Percentiles rank a stretch among this genome's conserved stretches.
phyloP scores from a whole-genome alignment of 1,140 invertebrate genomes.

The Brachionus calyciflorus region DNA sequence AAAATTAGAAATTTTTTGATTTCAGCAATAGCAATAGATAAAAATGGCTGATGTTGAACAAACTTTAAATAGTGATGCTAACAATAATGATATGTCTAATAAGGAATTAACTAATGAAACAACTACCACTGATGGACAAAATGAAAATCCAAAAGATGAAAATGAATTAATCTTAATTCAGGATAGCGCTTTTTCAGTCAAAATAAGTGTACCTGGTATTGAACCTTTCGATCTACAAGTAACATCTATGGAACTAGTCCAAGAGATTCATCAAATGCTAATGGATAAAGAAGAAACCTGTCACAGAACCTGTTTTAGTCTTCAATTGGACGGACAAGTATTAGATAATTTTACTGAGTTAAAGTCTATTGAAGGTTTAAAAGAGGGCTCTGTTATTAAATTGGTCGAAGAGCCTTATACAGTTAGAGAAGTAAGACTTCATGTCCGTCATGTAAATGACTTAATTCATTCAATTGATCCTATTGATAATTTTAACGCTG shows the following conservation, averaged over 20 bases:
- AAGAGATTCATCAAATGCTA: constrained; percentile 94
- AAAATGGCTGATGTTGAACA: constrained; percentile 20
- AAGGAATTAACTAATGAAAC: background rate
- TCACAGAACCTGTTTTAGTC: constrained; percentile 92
- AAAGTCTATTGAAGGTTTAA: constrained; percentile 89
- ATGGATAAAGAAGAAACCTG: constrained; percentile 98
- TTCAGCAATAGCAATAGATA: too few relatives aligned
- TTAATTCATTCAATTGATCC: constrained; percentile 71
- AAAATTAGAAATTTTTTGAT: constrained; percentile 3
- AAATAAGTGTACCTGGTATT: constrained; percentile 41
- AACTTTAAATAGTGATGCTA: background rate
- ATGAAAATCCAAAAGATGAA: constrained; percentile 9
- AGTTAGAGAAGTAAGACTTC: constrained; percentile 91
- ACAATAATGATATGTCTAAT: constrained; percentile 32
- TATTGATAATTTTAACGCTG: constrained; percentile 87
- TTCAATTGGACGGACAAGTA: constrained; percentile 86
- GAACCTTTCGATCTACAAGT: constrained; percentile 43
- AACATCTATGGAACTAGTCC: constrained; percentile 71
- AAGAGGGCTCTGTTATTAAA: constrained; percentile 89
- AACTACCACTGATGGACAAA: background rate
- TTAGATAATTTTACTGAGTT: constrained; percentile 96
- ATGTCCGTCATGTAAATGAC: constrained; percentile 92
- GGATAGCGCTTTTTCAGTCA: constrained; percentile 43
- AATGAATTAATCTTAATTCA: constrained; percentile 43
- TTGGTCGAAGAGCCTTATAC: constrained; percentile 87